Base-by-base conservation (phyloP, 1,140 invertebrate genomes). In the Macrobrachium rosenbergii region DNA sequence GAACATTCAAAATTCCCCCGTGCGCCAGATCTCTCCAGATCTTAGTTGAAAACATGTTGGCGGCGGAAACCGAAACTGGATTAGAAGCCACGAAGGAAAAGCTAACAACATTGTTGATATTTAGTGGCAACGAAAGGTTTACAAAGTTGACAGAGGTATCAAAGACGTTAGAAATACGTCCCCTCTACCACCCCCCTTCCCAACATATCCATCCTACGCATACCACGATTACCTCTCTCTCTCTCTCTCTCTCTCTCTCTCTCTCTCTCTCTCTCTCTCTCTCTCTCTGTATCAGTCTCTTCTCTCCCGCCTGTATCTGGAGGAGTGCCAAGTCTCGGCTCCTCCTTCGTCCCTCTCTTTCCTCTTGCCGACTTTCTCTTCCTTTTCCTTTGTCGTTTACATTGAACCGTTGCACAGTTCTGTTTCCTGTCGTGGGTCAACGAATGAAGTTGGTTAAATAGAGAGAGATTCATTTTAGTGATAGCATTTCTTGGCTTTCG, bases 211-310 rank as follows among this genome's bases (percentile, higher is more conserved):
- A 59, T 82, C 19, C 7, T 21, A 10, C 28, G 19, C 12, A 45
- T 21, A n/a, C 23, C 21, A 21, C 21, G 19, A 37, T 21, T 69
- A 14, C 43, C 37, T 37, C 80, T 69, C 19, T 63, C 23, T 63
- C 28, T 67, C 21, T 63, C 28, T 67, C 19, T 63, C n/a, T 62
- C 28, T 82, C 12, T 28, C 37, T 69, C 62, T n/a, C 28, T 69
- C 19, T 63, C 62, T 19, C 62, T 82, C 23, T 52, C 77, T 79
- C 58, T 21, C 77, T 79, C 77, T 62, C 58, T 62, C 77, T 60
- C 58, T 62, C 58, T 79, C 77, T 62, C 58, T 60, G 45, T 21
- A 17, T 82, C 43, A 52, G 37, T 17, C 67, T 81, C n/a, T 19
- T 16, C 28, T 67, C 37, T 37, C 67, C 37, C 23, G n/a, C 23